These are phyloP conservation scores for Drosophila paramelanica DNA, from an alignment of 2,888 invertebrate genomes.

Conservation along the genomic window DNA sequence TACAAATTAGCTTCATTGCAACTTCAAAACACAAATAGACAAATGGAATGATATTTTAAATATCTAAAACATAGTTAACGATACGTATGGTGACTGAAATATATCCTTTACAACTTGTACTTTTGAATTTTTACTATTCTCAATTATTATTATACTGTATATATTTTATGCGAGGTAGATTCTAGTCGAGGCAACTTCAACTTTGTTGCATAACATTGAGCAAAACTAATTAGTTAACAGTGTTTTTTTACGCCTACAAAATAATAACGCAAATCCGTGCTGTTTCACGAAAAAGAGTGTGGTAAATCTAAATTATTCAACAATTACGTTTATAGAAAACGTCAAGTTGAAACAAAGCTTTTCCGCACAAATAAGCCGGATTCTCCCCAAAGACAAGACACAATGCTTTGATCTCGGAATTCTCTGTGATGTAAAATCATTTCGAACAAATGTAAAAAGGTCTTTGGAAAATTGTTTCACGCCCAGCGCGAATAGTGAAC, in stretches of 20 bases:
- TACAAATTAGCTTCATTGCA: not conserved
- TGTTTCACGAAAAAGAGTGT: too few species aligned
- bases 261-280: too few species aligned
- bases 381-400: constrained; percentile 3
- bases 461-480: not conserved
- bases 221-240: constrained; percentile 1
- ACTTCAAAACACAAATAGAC: not conserved
- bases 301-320: too few species aligned
- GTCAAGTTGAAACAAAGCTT: constrained; percentile 1
- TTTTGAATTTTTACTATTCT: not conserved
- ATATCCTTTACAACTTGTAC: not conserved
- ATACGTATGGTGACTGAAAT: not conserved
- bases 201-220: not conserved
- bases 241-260: not conserved
- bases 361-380: not conserved
- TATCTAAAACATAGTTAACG: not conserved
- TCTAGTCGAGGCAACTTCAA: not conserved
- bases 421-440: constrained; percentile 21
- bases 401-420: constrained; percentile 48
- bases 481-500: not conserved
- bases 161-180: too few species aligned
- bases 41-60: not conserved
- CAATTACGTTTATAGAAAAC: too few species aligned
- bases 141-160: not conserved
- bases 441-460: constrained; percentile 9